phyloP scores from a whole-genome alignment of 2,113 vertebrate species.

The Microtus montanus region DNA sequence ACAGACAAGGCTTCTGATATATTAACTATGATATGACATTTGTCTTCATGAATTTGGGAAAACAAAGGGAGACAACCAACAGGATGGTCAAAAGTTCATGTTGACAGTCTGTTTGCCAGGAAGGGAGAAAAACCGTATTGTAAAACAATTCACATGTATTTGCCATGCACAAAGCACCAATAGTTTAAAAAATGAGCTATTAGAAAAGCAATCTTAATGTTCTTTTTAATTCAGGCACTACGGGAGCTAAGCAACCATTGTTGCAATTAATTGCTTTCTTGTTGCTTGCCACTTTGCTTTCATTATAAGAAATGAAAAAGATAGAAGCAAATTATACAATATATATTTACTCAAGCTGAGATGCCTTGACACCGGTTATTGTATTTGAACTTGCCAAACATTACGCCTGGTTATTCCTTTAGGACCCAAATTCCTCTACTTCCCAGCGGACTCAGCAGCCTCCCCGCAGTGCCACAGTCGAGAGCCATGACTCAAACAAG shows the following conservation, averaged over 20 bases:
- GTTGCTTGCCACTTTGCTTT: slow-evolving; percentile 67
- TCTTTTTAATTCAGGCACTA: slow-evolving; percentile 64
- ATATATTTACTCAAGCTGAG: slow-evolving; percentile 63
- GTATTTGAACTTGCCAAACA: slow-evolving; percentile 42
- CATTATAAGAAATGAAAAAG: slow-evolving; percentile 67
- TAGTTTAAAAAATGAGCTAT: slow-evolving; percentile 50
- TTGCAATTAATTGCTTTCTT: slow-evolving; percentile 70
- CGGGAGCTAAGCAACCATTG: slow-evolving; percentile 54
- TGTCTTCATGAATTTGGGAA: slow-evolving; percentile 54
- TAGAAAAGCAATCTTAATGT: slow-evolving; percentile 66
- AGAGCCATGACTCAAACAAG: slow-evolving; percentile 74
- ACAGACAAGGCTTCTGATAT: slow-evolving; percentile 33
- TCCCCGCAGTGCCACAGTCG: not conserved
- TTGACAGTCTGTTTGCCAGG: slow-evolving; percentile 42
- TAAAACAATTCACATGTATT: slow-evolving; percentile 38
- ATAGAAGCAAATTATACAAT: slow-evolving; percentile 59
- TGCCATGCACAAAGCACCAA: slow-evolving; percentile 58
- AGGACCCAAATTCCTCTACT: slow-evolving; percentile 57
- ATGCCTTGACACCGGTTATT: slow-evolving; percentile 56
- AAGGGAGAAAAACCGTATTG: not conserved
- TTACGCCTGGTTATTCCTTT: slow-evolving; percentile 47
- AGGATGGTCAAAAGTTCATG: not conserved
- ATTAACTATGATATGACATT: slow-evolving; percentile 51
- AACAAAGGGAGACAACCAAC: not conserved
- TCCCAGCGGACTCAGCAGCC: slow-evolving; percentile 53